These are phyloP conservation scores for Pterostichus madidus DNA, from an alignment of 2,888 invertebrate genomes.

Conservation along the genomic window DNA sequence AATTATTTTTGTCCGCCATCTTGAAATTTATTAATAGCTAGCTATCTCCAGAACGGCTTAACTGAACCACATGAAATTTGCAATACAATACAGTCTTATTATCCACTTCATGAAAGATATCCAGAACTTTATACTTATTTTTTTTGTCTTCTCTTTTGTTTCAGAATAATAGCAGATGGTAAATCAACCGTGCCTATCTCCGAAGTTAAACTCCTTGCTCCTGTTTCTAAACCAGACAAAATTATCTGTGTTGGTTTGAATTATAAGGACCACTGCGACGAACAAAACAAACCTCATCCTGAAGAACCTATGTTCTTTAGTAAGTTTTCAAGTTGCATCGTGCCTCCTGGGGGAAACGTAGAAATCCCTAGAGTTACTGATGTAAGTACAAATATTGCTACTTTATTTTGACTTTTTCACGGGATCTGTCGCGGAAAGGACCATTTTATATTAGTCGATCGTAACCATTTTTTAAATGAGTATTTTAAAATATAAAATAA, in stretches of 20 bases:
- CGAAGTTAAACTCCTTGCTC: constrained; percentile 83
- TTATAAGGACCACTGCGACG: constrained; percentile 91
- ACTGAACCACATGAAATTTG: too few species aligned
- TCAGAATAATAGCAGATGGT: constrained; percentile 79
- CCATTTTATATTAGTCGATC: too few species aligned
- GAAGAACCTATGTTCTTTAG: constrained; percentile 91
- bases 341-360: constrained; percentile 86
- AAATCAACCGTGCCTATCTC: constrained; percentile 79
- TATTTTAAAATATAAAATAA: too few species aligned
- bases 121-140: background rate
- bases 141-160: background rate
- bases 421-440: too few species aligned
- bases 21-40: too few species aligned
- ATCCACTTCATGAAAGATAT: too few species aligned
- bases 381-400: constrained; percentile 76
- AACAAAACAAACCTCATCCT: constrained; percentile 84
- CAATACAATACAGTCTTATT: too few species aligned
- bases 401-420: too few species aligned
- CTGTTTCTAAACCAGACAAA: constrained; percentile 90
- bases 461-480: too few species aligned
- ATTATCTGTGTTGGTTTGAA: constrained; percentile 92
- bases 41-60: too few species aligned
- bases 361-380: constrained; percentile 81
- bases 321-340: constrained; percentile 89
- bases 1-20: too few species aligned